phyloP scores from a whole-genome alignment of 2,888 invertebrate species.

The Heliconius sara region DNA sequence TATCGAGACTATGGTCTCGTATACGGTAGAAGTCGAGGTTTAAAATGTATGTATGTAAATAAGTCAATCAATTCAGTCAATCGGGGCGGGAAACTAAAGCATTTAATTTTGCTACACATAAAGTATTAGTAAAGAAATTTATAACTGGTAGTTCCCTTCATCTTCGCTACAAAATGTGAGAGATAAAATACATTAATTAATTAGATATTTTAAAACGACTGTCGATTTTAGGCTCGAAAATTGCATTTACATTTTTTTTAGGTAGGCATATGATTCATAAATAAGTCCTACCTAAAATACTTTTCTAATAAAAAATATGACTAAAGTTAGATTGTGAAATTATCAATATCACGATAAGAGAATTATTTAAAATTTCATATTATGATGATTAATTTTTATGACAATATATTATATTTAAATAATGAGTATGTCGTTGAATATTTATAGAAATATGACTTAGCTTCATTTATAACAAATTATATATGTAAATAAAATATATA shows the following conservation, averaged over 20 bases:
- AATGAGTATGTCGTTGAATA: background rate
- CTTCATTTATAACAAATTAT: background rate
- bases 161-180: too few species aligned
- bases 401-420: background rate
- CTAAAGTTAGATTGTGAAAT: slow-evolving; percentile 4
- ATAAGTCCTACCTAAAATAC: background rate
- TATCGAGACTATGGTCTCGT: too few species aligned
- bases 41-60: too few species aligned
- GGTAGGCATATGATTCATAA: background rate
- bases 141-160: too few species aligned
- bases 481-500: background rate
- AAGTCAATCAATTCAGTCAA: too few species aligned
- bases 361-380: background rate
- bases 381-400: slow-evolving; percentile 3
- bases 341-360: background rate
- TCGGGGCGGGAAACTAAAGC: too few species aligned
- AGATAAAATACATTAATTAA: too few species aligned
- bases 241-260: background rate
- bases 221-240: background rate
- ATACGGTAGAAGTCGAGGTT: too few species aligned
- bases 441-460: background rate
- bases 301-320: background rate
- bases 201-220: too few species aligned
- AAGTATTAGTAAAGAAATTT: too few species aligned
- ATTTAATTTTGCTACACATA: too few species aligned